phyloP scores from a whole-genome alignment of 1,140 invertebrate species.

The Bathynomus jamesi region DNA sequence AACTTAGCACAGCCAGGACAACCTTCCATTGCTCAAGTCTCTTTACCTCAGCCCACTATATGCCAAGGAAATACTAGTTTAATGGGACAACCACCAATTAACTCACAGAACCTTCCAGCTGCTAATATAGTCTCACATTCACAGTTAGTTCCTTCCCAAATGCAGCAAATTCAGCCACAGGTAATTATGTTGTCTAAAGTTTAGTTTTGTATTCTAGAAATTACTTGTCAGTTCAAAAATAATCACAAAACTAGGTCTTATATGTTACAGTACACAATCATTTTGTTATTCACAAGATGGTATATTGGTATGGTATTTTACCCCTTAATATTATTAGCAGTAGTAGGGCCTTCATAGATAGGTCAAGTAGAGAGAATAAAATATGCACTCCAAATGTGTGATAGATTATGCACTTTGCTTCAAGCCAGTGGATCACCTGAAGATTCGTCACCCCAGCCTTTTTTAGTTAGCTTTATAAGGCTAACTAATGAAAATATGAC shows the following conservation, averaged over 20 bases:
- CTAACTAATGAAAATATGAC: too few relatives aligned
- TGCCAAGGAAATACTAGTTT: slow-evolving; percentile 17
- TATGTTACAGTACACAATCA: background rate
- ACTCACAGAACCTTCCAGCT: slow-evolving; percentile 24
- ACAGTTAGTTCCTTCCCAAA: slow-evolving; percentile 6
- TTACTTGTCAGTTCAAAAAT: background rate
- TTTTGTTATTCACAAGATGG: too few relatives aligned
- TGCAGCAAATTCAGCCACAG: slow-evolving; percentile 27
- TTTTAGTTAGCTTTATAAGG: too few relatives aligned
- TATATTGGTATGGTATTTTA: too few relatives aligned
- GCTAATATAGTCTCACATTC: slow-evolving; percentile 30
- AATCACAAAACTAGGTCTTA: background rate
- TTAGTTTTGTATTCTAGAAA: background rate
- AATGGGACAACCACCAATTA: slow-evolving; percentile 35
- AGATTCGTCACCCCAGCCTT: too few relatives aligned
- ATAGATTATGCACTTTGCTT: too few relatives aligned
- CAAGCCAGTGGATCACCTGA: too few relatives aligned
- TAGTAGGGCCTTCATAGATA: too few relatives aligned
- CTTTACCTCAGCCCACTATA: slow-evolving; percentile 22
- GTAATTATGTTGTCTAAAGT: slow-evolving; percentile 15
- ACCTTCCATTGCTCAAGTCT: slow-evolving; percentile 16
- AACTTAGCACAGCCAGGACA: slow-evolving; percentile 8
- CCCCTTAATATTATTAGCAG: too few relatives aligned
- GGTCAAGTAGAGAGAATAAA: too few relatives aligned
- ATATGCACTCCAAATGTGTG: too few relatives aligned